Evolutionary conservation across 2,888 invertebrate species (phyloP), one percentile per base, ranked within the genome.

Genomic region (Hetaerina titia): DNA sequence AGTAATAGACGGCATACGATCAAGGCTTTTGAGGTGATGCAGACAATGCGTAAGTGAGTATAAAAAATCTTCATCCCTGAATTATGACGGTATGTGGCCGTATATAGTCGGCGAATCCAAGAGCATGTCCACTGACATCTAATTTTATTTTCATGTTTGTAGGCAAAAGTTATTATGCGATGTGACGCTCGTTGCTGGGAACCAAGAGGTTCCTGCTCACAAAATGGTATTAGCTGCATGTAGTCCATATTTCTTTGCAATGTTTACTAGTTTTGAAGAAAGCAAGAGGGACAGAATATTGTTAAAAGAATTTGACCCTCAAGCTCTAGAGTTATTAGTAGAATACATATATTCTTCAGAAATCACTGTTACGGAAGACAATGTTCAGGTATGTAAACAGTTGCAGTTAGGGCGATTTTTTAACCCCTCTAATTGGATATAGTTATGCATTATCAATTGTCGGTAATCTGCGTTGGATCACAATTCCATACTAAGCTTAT

Each of bases 221-320:
- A 98, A 99, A 97, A 99, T 99, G 97, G 98, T 99, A 95, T 97
- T 99, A 95, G 98, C 99, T 56, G 98, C 99, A n/a, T 98, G 99
- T 96, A 99, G 99, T 96, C 99, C 99, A 63, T 99, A 99, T 97
- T 99, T 99, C 97, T 98, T 98, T 97, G 99, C 99, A 95, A 99
- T 99, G 99, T 99, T 99, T 97, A 99, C 99, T 94, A 98, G 98
- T 96, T 99, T 99, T 96, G 98, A 99, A 96, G 99, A 99, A 97
- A 98, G 99, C 95, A 98, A 98, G 96, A 98, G 98, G 96, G 98
- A 98, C 96, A 97, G 98, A 96, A 98, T 99, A 96, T 98, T 98
- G 31, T 97, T 99, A 95, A 98, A 99, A 97, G 98, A 98, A 95
- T 98, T 99, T 56, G 99, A 99, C 96, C 98, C 98, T 95, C 97